These are phyloP conservation scores for Phalloptychus januarius DNA, from an alignment of 2,797 vertebrate species.

Conservation along the genomic window DNA sequence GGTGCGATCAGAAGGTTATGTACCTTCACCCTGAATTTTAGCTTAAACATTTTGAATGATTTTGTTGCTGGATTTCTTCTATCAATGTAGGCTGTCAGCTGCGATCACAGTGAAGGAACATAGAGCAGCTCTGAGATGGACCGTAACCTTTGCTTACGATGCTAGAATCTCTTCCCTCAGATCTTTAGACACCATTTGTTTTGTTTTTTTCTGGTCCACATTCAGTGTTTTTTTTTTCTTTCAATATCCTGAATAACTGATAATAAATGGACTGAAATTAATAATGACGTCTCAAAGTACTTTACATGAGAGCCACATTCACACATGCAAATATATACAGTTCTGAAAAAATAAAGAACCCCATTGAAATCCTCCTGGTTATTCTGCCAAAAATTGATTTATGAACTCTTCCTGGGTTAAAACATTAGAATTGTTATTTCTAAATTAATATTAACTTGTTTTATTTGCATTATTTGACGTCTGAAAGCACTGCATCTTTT, in stretches of 20 bases:
- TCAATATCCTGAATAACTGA: not conserved
- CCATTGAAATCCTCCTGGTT: too few relatives aligned
- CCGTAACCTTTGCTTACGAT: not conserved
- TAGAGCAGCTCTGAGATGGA: not conserved
- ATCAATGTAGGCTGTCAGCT: too few relatives aligned
- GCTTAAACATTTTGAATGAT: not conserved
- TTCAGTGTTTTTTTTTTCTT: not conserved
- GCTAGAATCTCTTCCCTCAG: not conserved
- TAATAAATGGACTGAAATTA: not conserved
- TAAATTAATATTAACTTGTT: too few relatives aligned
- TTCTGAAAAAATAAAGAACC: too few relatives aligned
- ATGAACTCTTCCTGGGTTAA: too few relatives aligned
- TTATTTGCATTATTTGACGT: too few relatives aligned
- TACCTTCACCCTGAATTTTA: not conserved
- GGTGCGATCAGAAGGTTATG: not conserved
- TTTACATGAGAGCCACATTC: not conserved
- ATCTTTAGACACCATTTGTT: not conserved
- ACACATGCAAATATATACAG: not conserved
- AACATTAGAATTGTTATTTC: too few relatives aligned
- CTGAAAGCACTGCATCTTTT: too few relatives aligned
- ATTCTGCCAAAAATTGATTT: too few relatives aligned
- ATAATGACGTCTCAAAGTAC: not conserved
- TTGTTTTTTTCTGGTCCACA: not conserved
- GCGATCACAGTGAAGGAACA: not conserved
- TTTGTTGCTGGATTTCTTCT: not conserved